These are phyloP conservation scores for Mugil cephalus DNA, from an alignment of 2,113 vertebrate genomes.

Conservation along the genomic window DNA sequence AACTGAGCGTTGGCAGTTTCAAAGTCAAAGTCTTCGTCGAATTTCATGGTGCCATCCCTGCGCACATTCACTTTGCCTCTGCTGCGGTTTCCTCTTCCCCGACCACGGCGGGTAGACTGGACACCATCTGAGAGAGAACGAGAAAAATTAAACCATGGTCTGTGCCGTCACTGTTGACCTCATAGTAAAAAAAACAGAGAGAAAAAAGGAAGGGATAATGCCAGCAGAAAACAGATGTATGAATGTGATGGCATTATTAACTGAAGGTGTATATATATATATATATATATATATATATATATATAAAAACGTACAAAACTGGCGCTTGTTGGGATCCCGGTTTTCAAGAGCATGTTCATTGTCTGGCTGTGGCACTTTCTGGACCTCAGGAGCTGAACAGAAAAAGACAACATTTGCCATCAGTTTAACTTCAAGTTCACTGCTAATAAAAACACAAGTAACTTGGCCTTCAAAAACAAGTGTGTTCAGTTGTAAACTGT, in stretches of 20 bases:
- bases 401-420: neutral
- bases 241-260: neutral
- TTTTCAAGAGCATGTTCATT: slow-evolving; percentile 89
- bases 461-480: neutral
- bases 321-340: slow-evolving; percentile 85
- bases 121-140: slow-evolving; percentile 69
- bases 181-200: neutral
- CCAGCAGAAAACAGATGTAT: neutral
- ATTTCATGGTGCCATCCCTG: slow-evolving; percentile 95
- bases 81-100: slow-evolving; percentile 91
- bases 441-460: neutral
- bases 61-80: slow-evolving; percentile 91
- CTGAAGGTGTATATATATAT: slow-evolving; percentile 2
- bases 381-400: slow-evolving; percentile 86
- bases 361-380: slow-evolving; percentile 88
- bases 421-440: neutral
- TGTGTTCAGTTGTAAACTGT: neutral
- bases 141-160: neutral
- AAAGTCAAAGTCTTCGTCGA: slow-evolving; percentile 99
- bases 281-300: too few relatives aligned
- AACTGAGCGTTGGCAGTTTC: slow-evolving; percentile 98
- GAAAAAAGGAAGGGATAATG: neutral
- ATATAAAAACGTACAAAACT: slow-evolving; percentile 85
- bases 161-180: too few relatives aligned
- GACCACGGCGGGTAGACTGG: slow-evolving; percentile 87